Conservation (phyloP, 2,113 vertebrate species). For the Ia io region DNA sequence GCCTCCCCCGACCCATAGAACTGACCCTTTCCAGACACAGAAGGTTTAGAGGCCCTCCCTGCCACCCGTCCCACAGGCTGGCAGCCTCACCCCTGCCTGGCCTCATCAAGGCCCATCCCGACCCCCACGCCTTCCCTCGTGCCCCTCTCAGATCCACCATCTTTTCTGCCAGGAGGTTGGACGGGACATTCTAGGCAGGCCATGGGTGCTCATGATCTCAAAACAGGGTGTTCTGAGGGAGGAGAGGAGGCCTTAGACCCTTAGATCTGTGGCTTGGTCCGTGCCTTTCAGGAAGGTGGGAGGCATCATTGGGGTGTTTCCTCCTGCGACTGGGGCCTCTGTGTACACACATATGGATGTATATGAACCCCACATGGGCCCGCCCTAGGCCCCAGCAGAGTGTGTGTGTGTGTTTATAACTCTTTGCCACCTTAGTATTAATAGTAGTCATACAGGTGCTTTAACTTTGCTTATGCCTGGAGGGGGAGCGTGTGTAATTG, state of each 20-base stretch:
- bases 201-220: background rate
- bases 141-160: background rate
- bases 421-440: background rate
- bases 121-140: background rate
- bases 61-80: background rate
- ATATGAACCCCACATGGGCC: background rate
- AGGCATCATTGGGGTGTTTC: background rate
- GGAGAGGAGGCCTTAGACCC: background rate
- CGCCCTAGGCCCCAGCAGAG: no score
- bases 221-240: background rate
- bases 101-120: background rate
- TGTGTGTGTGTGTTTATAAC: background rate
- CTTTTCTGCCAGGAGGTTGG: background rate
- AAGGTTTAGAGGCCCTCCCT: background rate
- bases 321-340: background rate
- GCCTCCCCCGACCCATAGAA: background rate
- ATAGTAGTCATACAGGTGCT: background rate
- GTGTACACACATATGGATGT: background rate
- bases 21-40: background rate
- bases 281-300: background rate
- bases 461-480: background rate
- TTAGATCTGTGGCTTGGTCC: background rate
- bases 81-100: background rate
- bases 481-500: background rate
- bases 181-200: background rate